These are phyloP conservation scores for Sebastes itinus DNA, from an alignment of 2,797 vertebrate species.

Conservation along the genomic window DNA sequence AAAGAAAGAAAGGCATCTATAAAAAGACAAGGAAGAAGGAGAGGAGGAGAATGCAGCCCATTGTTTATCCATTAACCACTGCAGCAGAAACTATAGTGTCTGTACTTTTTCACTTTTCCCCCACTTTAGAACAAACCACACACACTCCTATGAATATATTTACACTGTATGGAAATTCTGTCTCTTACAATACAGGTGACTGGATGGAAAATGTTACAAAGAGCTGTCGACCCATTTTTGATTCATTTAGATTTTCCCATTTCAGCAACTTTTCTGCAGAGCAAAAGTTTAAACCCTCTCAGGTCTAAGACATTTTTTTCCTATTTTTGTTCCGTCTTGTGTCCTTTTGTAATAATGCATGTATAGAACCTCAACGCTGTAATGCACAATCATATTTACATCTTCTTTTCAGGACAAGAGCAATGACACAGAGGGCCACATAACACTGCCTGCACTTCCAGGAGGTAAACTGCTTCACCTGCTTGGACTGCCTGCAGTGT, in stretches of 20 bases:
- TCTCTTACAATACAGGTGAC: constrained; percentile 25
- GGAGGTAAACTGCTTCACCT: background rate
- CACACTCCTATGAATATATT: constrained; percentile 10
- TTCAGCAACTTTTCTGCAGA: background rate
- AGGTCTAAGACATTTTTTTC: too few species aligned
- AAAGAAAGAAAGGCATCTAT: constrained; percentile 68
- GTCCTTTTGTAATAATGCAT: too few species aligned
- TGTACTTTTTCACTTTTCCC: constrained; percentile 30
- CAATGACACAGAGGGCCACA: background rate
- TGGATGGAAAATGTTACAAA: constrained; percentile 33
- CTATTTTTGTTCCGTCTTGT: too few species aligned
- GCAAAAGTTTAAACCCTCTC: background rate
- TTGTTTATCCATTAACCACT: constrained; percentile 66
- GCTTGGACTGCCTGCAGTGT: background rate
- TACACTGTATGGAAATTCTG: constrained; percentile 35
- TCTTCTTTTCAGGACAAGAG: too few species aligned
- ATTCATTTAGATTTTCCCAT: background rate
- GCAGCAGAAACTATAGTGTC: constrained; percentile 26
- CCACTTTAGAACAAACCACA: constrained; percentile 29
- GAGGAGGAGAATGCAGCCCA: constrained; percentile 58
- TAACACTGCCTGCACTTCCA: background rate
- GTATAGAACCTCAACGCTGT: too few species aligned
- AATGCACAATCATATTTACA: too few species aligned
- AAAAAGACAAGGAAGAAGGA: constrained; percentile 65
- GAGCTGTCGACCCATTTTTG: background rate